phyloP scores from a whole-genome alignment of 2,888 invertebrate species.

The Xanthostigma xanthostigma region DNA sequence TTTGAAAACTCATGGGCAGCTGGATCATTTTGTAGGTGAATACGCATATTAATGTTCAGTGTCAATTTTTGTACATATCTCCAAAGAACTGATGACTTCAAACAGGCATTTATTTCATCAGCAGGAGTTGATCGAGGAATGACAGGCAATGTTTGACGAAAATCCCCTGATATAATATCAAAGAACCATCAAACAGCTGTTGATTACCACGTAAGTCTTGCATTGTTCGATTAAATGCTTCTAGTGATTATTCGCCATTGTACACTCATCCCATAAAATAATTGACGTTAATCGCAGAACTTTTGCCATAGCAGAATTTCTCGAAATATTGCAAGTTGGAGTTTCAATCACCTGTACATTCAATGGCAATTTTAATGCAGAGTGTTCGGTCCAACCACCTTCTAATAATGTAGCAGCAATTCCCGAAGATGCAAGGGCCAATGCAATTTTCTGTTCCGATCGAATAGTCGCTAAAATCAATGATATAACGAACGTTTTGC shows the following conservation, averaged over 20 bases:
- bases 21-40: too few species aligned
- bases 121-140: constrained; percentile 19
- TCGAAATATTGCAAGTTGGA: constrained; percentile 21
- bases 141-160: constrained; percentile 20
- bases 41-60: too few species aligned
- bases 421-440: constrained; percentile 27
- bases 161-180: constrained; percentile 21
- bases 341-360: constrained; percentile 16
- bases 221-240: constrained; percentile 20
- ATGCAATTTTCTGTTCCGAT: constrained; percentile 18
- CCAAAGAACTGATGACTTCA: constrained; percentile 20
- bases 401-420: constrained; percentile 29
- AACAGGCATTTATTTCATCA: constrained; percentile 22
- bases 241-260: constrained; percentile 22
- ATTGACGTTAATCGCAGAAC: constrained; percentile 19
- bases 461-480: constrained; percentile 22
- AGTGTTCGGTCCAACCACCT: constrained; percentile 24
- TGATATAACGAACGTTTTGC: constrained; percentile 25
- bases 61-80: too few species aligned
- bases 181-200: constrained; percentile 17
- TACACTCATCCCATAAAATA: constrained; percentile 28
- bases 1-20: too few species aligned
- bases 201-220: constrained; percentile 15
- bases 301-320: constrained; percentile 15
- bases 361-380: constrained; percentile 23